Conservation (phyloP, 2,113 vertebrate species). For the Antechinus flavipes region DNA sequence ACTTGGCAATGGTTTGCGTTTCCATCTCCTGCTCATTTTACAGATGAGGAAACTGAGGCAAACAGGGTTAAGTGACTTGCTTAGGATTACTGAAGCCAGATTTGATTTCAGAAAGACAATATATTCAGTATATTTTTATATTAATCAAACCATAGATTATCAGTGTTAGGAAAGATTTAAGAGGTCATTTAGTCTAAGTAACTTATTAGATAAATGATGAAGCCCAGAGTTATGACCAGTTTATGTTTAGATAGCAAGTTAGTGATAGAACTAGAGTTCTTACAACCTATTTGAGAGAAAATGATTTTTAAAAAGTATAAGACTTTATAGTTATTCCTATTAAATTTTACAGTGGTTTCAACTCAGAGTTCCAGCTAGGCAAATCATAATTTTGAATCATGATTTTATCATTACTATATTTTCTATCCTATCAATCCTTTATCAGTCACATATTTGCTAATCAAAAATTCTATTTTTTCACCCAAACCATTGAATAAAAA, state of each 20-base stretch:
- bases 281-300: background rate
- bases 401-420: conserved; percentile 24
- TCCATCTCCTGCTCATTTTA: background rate
- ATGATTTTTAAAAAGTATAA: background rate
- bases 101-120: background rate
- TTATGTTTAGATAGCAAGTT: background rate
- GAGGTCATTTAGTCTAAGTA: background rate
- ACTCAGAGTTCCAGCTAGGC: background rate
- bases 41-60: background rate
- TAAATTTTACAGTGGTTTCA: conserved; percentile 1
- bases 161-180: background rate
- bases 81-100: background rate
- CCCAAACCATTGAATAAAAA: background rate
- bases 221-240: background rate
- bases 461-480: background rate
- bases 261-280: background rate
- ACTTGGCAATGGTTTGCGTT: background rate
- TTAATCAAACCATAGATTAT: background rate
- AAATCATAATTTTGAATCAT: background rate
- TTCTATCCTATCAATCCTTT: background rate
- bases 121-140: background rate
- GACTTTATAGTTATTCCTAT: background rate
- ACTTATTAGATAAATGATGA: background rate
- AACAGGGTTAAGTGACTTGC: background rate
- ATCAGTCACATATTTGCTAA: conserved; percentile 7